These are phyloP conservation scores for Cheilosia variabilis DNA, from an alignment of 2,888 invertebrate species.

Conservation along the genomic window DNA sequence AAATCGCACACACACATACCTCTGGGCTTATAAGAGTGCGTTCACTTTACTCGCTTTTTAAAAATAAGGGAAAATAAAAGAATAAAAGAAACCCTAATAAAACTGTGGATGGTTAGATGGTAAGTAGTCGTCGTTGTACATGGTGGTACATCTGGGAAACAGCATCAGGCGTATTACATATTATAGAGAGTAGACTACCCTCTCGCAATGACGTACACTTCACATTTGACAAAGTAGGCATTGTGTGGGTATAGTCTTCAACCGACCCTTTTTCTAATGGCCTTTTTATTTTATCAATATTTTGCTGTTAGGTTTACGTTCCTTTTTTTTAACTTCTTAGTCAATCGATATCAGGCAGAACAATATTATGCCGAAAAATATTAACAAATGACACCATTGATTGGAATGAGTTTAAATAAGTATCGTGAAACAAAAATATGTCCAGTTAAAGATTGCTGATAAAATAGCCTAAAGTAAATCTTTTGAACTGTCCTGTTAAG, in stretches of 20 bases:
- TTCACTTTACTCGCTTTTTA: constrained; percentile 7
- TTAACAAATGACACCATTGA: too few relatives aligned
- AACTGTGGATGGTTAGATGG: constrained; percentile 20
- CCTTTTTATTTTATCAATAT: constrained; percentile 5
- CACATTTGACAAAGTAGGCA: not conserved
- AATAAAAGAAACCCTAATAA: constrained; percentile 26
- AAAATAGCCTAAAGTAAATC: too few relatives aligned
- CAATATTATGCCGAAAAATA: too few relatives aligned
- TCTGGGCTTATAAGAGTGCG: not conserved
- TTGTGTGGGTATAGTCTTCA: not conserved
- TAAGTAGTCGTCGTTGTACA: not conserved
- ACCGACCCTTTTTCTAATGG: not conserved
- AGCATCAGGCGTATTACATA: not conserved
- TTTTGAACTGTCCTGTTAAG: too few relatives aligned
- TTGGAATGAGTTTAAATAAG: too few relatives aligned
- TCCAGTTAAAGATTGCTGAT: too few relatives aligned
- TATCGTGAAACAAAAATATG: too few relatives aligned
- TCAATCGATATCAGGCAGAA: too few relatives aligned
- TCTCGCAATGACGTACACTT: not conserved
- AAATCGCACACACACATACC: constrained; percentile 35
- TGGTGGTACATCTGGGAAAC: constrained; percentile 1
- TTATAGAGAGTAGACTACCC: not conserved
- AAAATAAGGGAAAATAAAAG: constrained; percentile 18
- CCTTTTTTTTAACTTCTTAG: not conserved
- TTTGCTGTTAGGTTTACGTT: not conserved